phyloP scores from a whole-genome alignment of 2,113 vertebrate species.

The Poecilia latipinna region DNA sequence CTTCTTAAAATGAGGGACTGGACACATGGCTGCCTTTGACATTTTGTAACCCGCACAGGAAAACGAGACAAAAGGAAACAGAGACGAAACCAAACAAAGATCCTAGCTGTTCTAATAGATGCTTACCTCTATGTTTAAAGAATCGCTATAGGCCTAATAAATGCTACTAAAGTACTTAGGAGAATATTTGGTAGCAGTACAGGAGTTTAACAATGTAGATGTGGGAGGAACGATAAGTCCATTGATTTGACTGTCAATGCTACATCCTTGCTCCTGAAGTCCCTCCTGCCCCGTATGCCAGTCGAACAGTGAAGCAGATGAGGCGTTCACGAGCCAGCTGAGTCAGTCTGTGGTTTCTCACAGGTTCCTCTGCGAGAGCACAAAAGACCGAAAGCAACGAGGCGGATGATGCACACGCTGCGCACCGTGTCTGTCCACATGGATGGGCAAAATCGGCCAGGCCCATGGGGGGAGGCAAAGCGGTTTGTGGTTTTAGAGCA shows the following conservation, averaged over 20 bases:
- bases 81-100: slow-evolving; percentile 47
- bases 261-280: slow-evolving; percentile 64
- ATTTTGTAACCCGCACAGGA: slow-evolving; percentile 55
- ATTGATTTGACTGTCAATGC: slow-evolving; percentile 52
- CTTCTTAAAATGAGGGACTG: slow-evolving; percentile 67
- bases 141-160: slow-evolving; percentile 69
- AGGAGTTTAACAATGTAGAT: slow-evolving; percentile 33
- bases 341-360: slow-evolving; percentile 45
- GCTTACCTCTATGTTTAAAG: slow-evolving; percentile 67
- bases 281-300: slow-evolving; percentile 17
- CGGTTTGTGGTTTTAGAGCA: slow-evolving; percentile 52
- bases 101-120: slow-evolving; percentile 65
- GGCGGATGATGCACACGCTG: slow-evolving; percentile 56
- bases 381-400: slow-evolving; percentile 47
- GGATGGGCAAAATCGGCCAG: slow-evolving; percentile 43
- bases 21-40: slow-evolving; percentile 61
- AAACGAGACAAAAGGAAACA: slow-evolving; percentile 44
- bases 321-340: slow-evolving; percentile 45
- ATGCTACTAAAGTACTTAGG: slow-evolving; percentile 63
- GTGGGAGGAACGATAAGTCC: slow-evolving; percentile 25
- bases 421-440: slow-evolving; percentile 46
- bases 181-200: slow-evolving; percentile 65
- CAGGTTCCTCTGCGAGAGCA: slow-evolving; percentile 43
- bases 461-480: slow-evolving; percentile 49
- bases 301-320: slow-evolving; percentile 54